phyloP scores from a whole-genome alignment of 2,888 invertebrate genomes.

The Muscina levida region DNA sequence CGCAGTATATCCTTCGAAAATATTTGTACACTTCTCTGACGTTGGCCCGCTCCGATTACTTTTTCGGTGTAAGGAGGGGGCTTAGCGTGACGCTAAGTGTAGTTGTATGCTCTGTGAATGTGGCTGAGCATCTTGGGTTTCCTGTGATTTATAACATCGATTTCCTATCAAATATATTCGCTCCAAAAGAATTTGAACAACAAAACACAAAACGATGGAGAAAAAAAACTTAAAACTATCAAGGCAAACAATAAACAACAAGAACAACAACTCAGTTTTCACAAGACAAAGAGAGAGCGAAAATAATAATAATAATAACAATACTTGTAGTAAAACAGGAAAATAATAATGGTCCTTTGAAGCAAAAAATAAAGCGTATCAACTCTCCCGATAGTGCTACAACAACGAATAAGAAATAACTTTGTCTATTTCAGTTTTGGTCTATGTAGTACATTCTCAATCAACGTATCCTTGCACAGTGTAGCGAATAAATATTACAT shows the following conservation, averaged over 20 bases:
- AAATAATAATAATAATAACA: conserved; percentile 36
- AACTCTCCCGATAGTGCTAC: conserved; percentile 34
- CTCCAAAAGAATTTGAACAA: conserved; percentile 31
- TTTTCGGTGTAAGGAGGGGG: conserved; percentile 8
- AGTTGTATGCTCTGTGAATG: conserved; percentile 29
- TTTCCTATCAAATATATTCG: conserved; percentile 66
- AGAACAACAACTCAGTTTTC: conserved; percentile 52
- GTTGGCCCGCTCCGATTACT: conserved; percentile 11
- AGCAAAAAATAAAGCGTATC: conserved; percentile 36
- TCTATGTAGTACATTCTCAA: not conserved
- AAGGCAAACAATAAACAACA: conserved; percentile 54
- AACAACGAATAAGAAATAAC: conserved; percentile 35
- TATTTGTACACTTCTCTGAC: not conserved
- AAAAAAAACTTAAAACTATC: conserved; percentile 42
- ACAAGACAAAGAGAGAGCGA: conserved; percentile 35
- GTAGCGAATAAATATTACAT: too few species aligned
- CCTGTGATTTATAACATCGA: conserved; percentile 69
- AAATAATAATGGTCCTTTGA: conserved; percentile 42
- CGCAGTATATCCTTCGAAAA: not conserved
- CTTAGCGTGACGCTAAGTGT: conserved; percentile 44
- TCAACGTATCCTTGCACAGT: too few species aligned
- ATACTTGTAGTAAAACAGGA: conserved; percentile 41
- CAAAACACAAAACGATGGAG: conserved; percentile 9
- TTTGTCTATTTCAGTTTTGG: conserved; percentile 22
- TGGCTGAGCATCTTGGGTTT: conserved; percentile 45